Conservation (phyloP, 1,140 invertebrate species). For the Paraescarpia echinospica region DNA sequence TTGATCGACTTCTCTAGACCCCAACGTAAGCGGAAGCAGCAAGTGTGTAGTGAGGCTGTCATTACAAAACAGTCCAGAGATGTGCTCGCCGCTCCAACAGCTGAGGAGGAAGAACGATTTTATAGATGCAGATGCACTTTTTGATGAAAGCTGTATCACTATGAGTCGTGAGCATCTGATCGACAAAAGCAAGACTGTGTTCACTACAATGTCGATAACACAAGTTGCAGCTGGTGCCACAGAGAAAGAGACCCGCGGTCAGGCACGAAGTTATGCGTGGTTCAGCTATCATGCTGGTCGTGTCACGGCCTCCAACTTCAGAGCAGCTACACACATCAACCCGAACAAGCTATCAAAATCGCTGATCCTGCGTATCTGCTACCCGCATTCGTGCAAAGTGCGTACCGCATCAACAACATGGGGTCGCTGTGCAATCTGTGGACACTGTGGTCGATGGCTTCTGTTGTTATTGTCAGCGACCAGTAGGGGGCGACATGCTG, state of each 20-base stretch:
- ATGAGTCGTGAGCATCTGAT: neutral
- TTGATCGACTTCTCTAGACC: slow-evolving; percentile 32
- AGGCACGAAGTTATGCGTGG: slow-evolving; percentile 26
- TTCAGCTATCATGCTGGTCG: slow-evolving; percentile 11
- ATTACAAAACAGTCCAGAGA: neutral
- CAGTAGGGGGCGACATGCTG: no score
- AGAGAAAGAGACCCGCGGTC: slow-evolving; percentile 30
- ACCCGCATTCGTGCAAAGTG: slow-evolving; percentile 17
- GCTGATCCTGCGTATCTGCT: slow-evolving; percentile 17
- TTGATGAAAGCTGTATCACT: slow-evolving; percentile 4
- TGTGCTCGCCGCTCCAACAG: slow-evolving; percentile 22
- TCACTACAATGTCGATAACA: slow-evolving; percentile 17
- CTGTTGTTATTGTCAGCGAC: no score
- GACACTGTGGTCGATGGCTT: no score
- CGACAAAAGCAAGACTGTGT: slow-evolving; percentile 23
- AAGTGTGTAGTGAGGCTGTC: slow-evolving; percentile 15
- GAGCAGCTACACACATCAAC: slow-evolving; percentile 11
- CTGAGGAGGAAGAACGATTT: neutral
- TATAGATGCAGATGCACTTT: neutral
- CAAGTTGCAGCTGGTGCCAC: slow-evolving; percentile 23
- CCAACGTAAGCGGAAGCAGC: slow-evolving; percentile 15
- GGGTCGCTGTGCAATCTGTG: no score
- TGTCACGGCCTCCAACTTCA: slow-evolving; percentile 20
- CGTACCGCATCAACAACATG: neutral
- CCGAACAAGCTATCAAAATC: slow-evolving; percentile 18